Conservation (phyloP, 2,797 vertebrate genomes). For the Ciconia nigra region DNA sequence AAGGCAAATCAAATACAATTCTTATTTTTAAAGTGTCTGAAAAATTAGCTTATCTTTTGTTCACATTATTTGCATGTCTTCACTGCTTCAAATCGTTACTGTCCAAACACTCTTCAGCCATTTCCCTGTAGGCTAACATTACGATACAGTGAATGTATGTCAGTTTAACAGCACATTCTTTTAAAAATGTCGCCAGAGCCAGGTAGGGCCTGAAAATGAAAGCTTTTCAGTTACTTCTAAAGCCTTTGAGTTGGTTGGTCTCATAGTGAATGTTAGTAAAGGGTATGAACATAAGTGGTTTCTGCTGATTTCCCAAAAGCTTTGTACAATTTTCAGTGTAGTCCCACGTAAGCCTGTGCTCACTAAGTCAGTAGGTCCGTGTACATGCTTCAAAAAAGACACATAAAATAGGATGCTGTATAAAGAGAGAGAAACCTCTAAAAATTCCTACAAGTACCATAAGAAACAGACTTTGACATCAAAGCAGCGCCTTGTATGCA, state of each 20-base stretch:
- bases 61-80: neutral
- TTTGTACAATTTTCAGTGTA: neutral
- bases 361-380: neutral
- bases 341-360: neutral
- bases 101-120: neutral
- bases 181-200: neutral
- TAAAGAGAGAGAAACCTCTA: neutral
- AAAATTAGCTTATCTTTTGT: neutral
- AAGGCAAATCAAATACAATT: neutral
- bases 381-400: neutral
- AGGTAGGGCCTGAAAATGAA: neutral
- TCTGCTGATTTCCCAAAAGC: neutral
- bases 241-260: neutral
- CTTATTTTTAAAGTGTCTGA: neutral
- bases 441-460: neutral
- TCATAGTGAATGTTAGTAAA: neutral
- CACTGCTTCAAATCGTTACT: neutral
- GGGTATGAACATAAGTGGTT: neutral
- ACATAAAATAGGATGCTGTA: neutral
- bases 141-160: neutral
- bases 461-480: neutral
- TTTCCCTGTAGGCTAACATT: neutral
- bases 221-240: neutral
- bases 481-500: neutral
- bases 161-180: neutral